Percentiles rank a stretch among this genome's conserved stretches.
These are phyloP conservation scores for Panulirus ornatus DNA, from an alignment of 1,140 invertebrate genomes.

Conservation along the genomic window DNA sequence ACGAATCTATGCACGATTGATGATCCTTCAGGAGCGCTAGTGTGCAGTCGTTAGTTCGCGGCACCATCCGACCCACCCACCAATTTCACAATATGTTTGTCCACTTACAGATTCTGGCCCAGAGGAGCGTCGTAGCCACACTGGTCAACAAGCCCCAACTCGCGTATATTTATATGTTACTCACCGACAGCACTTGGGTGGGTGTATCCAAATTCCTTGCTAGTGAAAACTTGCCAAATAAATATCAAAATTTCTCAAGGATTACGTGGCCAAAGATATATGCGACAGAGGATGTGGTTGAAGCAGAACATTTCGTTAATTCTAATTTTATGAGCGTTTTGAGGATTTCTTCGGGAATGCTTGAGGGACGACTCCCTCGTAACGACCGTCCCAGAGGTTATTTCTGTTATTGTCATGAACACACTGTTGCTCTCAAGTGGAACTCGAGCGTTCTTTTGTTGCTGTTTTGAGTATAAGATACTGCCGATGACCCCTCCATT, in stretches of 20 bases:
- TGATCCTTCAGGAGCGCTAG: too few relatives aligned
- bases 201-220: neutral
- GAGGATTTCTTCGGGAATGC: too few relatives aligned
- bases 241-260: constrained; percentile 2
- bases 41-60: too few relatives aligned
- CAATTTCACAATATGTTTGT: too few relatives aligned
- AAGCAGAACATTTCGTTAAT: too few relatives aligned
- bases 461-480: too few relatives aligned
- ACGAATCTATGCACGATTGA: too few relatives aligned
- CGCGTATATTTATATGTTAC: neutral
- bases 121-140: constrained; percentile 1
- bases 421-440: neutral
- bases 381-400: too few relatives aligned
- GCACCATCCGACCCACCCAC: too few relatives aligned
- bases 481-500: too few relatives aligned
- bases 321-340: neutral
- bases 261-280: neutral
- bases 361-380: too few relatives aligned
- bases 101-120: neutral
- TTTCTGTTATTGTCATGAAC: neutral
- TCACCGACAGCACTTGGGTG: neutral
- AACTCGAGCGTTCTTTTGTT: neutral
- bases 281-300: neutral
- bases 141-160: neutral
- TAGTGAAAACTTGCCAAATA: constrained; percentile 2